phyloP scores from a whole-genome alignment of 2,888 invertebrate species.

The Lasioglossum vierecki region DNA sequence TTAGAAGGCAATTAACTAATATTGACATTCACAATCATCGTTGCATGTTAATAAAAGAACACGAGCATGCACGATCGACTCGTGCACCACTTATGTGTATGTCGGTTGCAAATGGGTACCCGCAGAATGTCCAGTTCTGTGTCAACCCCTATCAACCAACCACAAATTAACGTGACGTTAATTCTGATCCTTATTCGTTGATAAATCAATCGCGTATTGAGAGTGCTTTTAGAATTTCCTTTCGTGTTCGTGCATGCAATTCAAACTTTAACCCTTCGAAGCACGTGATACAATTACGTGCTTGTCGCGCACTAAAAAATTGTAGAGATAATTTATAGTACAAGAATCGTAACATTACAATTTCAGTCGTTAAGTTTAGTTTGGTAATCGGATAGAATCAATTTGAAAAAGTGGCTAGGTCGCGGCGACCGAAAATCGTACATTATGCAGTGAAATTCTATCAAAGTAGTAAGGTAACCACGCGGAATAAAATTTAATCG shows the following conservation, averaged over 20 bases:
- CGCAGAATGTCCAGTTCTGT: constrained; percentile 58
- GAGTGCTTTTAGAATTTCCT: not conserved
- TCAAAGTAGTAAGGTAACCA: not conserved
- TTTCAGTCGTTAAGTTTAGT: not conserved
- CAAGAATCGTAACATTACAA: too few species aligned
- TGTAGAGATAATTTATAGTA: too few species aligned
- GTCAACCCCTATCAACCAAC: constrained; percentile 47
- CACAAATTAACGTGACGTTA: constrained; percentile 41
- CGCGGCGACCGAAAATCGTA: not conserved
- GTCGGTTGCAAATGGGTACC: constrained; percentile 54
- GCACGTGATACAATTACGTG: too few species aligned
- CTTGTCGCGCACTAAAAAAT: not conserved
- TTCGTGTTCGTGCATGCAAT: not conserved
- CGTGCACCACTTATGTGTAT: constrained; percentile 8
- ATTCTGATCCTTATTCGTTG: constrained; percentile 17
- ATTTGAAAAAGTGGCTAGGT: not conserved
- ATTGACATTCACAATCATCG: not conserved
- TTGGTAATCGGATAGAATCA: not conserved
- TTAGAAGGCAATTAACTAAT: constrained; percentile 6
- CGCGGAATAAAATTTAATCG: not conserved
- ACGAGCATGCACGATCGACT: constrained; percentile 20
- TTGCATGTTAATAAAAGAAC: not conserved
- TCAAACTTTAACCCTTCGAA: not conserved
- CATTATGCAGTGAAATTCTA: not conserved
- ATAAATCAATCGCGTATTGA: not conserved